Percentiles rank a stretch among this genome's conserved stretches.
phyloP scores from a whole-genome alignment of 1,140 invertebrate species.

The Trichonephila inaurata region DNA sequence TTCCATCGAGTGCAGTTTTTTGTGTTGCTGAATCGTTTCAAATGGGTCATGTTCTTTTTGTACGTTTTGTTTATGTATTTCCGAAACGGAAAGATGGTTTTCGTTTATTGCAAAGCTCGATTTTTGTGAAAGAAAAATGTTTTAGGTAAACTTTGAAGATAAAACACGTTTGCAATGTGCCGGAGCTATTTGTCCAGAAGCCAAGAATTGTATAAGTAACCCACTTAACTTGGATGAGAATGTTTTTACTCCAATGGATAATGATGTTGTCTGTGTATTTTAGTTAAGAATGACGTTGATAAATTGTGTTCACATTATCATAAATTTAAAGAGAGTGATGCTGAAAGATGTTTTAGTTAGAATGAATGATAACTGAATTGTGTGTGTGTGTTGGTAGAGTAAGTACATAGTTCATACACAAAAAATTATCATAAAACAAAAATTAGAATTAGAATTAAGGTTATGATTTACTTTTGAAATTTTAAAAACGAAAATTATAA shows the following conservation, averaged over 20 bases:
- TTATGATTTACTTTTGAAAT: too few relatives aligned
- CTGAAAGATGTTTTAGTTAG: too few relatives aligned
- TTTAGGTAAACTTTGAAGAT: conserved; percentile 37
- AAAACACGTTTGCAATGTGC: conserved; percentile 7
- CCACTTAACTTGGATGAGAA: background rate
- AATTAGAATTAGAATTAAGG: too few relatives aligned
- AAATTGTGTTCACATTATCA: too few relatives aligned
- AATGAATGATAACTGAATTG: too few relatives aligned
- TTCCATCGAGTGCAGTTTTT: conserved; percentile 41
- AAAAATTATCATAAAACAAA: too few relatives aligned
- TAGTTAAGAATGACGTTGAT: too few relatives aligned
- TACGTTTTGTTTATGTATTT: conserved; percentile 21
- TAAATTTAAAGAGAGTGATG: too few relatives aligned
- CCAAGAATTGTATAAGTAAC: conserved; percentile 2
- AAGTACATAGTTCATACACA: too few relatives aligned
- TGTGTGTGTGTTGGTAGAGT: too few relatives aligned
- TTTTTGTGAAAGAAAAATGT: conserved; percentile 22
- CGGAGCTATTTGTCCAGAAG: conserved; percentile 6
- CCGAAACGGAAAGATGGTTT: conserved; percentile 8
- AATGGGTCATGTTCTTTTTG: conserved; percentile 15
- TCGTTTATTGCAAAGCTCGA: conserved; percentile 36
- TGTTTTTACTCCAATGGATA: background rate
- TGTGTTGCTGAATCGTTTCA: conserved; percentile 12
- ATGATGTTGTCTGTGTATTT: too few relatives aligned
- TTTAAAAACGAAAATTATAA: too few relatives aligned